Conservation (phyloP, 2,888 invertebrate species). For the Sphinx pinastri region DNA sequence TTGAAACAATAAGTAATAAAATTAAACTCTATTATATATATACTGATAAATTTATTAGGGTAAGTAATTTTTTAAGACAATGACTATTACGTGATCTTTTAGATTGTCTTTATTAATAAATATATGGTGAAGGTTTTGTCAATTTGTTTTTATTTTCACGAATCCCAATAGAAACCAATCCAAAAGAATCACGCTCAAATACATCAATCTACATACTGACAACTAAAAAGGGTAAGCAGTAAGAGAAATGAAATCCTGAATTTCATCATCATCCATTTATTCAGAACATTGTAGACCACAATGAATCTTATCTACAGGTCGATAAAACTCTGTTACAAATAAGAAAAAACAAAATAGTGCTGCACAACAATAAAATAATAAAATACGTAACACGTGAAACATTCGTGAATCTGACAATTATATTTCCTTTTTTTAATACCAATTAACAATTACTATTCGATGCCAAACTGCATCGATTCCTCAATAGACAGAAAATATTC, state of each 20-base stretch:
- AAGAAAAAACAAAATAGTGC: conserved; percentile 73
- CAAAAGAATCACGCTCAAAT: not conserved
- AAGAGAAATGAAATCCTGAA: conserved; percentile 42
- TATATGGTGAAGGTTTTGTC: conserved; percentile 84
- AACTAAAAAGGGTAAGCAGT: not conserved
- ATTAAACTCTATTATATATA: conserved; percentile 79
- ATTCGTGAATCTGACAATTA: conserved; percentile 12
- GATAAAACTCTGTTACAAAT: conserved; percentile 80
- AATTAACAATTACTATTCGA: conserved; percentile 4
- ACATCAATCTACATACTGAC: not conserved
- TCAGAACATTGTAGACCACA: conserved; percentile 77
- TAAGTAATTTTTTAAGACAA: conserved; percentile 84
- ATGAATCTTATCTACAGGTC: conserved; percentile 68
- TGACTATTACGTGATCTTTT: conserved; percentile 84
- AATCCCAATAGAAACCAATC: conserved; percentile 4
- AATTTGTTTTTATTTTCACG: conserved; percentile 72
- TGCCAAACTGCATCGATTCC: not conserved
- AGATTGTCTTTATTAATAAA: conserved; percentile 85
- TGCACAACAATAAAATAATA: conserved; percentile 78
- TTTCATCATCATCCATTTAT: conserved; percentile 75
- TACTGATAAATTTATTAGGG: conserved; percentile 84
- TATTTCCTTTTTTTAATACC: conserved; percentile 6
- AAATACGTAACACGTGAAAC: conserved; percentile 56
- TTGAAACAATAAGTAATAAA: conserved; percentile 84
- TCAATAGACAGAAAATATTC: not conserved